Evolutionary conservation across 2,888 invertebrate genomes (phyloP).

Genomic region (Cinara cedri): DNA sequence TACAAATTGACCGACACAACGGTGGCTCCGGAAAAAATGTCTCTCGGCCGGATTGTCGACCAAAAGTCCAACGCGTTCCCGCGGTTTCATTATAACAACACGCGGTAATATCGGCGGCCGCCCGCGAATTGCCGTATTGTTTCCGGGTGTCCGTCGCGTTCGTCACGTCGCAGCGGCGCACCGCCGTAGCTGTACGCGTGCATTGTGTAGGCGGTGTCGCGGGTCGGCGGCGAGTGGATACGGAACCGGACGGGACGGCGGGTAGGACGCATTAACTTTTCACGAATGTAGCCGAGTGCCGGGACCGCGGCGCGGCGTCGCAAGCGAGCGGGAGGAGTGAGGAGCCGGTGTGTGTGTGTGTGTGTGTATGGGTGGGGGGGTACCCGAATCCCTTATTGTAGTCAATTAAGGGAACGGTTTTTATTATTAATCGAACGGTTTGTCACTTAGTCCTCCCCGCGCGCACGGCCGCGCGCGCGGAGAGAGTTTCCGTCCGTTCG

Average conservation of each 20-base stretch:
- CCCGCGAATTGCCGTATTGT: too few species aligned
- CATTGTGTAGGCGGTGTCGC: background rate
- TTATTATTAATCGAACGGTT: conserved; percentile 57
- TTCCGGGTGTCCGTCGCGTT: conserved; percentile 7
- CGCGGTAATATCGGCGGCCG: too few species aligned
- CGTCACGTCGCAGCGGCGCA: too few species aligned
- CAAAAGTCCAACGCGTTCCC: too few species aligned
- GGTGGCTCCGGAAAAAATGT: too few species aligned
- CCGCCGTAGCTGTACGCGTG: background rate
- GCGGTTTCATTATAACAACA: too few species aligned
- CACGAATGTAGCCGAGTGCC: conserved; percentile 11
- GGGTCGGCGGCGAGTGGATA: background rate
- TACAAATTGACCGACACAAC: too few species aligned
- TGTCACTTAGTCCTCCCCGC: conserved; percentile 52
- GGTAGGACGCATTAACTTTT: conserved; percentile 38
- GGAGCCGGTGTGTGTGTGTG: background rate
- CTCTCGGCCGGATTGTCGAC: too few species aligned
- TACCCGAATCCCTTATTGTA: conserved; percentile 46
- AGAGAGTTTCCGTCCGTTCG: background rate
- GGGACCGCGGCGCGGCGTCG: background rate
- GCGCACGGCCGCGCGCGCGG: background rate
- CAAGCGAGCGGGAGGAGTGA: background rate
- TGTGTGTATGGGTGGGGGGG: too few species aligned
- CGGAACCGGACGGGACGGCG: conserved; percentile 15
- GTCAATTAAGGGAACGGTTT: conserved; percentile 54